These are phyloP conservation scores for Illadopsis cleaveri DNA, from an alignment of 2,113 vertebrate species.

Conservation along the genomic window DNA sequence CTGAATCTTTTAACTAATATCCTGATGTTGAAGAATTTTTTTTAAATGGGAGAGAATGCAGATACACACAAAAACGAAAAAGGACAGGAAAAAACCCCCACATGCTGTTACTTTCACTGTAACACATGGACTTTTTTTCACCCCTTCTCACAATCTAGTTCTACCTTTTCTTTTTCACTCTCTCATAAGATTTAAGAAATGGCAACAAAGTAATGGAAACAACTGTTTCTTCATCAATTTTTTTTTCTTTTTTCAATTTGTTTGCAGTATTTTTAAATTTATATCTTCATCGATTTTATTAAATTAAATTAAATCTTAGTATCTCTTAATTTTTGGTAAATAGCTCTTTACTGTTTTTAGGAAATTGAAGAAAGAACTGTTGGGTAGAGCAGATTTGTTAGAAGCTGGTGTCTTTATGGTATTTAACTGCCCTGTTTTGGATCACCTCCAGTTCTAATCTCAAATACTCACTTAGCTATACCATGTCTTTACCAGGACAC, in stretches of 20 bases:
- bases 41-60: background rate
- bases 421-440: background rate
- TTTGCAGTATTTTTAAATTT: background rate
- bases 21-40: background rate
- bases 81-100: background rate
- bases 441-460: background rate
- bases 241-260: background rate
- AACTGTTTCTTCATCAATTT: background rate
- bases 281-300: background rate
- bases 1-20: background rate
- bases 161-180: rapidly evolving
- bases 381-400: background rate
- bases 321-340: background rate
- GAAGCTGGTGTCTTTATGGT: background rate
- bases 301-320: background rate
- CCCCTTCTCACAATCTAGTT: background rate
- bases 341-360: background rate
- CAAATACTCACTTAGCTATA: background rate
- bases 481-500: background rate
- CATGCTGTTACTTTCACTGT: background rate
- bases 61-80: background rate
- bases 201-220: background rate
- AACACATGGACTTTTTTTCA: background rate
- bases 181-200: background rate
- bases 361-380: background rate